Percentiles rank a stretch among this genome's conserved stretches.
These are phyloP conservation scores for Trematomus loennbergii DNA, from an alignment of 2,113 vertebrate genomes.

Conservation along the genomic window DNA sequence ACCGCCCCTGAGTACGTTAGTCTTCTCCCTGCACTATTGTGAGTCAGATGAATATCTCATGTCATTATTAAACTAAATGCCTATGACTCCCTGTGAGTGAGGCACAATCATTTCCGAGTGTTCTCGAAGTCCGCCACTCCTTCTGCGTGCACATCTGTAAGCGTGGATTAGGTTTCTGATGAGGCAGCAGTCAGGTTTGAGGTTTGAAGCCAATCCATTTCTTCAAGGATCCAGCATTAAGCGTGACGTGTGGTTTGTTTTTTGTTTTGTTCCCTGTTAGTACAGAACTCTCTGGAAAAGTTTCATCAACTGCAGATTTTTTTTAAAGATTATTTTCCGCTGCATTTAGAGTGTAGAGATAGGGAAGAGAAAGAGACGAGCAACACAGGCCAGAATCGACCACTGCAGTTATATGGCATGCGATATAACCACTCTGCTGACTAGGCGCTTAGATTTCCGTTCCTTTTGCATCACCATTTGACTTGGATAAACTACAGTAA, in stretches of 20 bases:
- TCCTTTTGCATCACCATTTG: no score
- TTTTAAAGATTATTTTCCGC: no score
- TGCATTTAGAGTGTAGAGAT: no score
- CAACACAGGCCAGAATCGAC: no score
- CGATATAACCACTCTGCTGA: no score
- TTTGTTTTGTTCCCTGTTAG: background rate
- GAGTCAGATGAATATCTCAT: background rate
- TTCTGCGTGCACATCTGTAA: slow-evolving; percentile 26
- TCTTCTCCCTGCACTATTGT: no score
- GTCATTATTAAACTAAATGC: background rate
- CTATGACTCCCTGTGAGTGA: slow-evolving; percentile 5
- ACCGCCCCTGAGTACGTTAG: no score
- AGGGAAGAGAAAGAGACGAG: no score
- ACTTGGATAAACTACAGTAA: background rate
- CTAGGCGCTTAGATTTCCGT: no score
- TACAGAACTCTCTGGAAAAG: background rate
- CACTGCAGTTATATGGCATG: no score
- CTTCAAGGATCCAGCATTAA: background rate
- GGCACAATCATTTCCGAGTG: slow-evolving; percentile 1
- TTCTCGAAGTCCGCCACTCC: slow-evolving; percentile 13
- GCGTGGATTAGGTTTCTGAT: slow-evolving; percentile 29
- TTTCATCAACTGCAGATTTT: background rate
- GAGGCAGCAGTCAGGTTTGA: slow-evolving; percentile 32
- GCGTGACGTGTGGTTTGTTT: slow-evolving; percentile 8
- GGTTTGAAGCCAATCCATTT: slow-evolving; percentile 34